phyloP scores from a whole-genome alignment of 2,113 vertebrate species.

The Gadus chalcogrammus region DNA sequence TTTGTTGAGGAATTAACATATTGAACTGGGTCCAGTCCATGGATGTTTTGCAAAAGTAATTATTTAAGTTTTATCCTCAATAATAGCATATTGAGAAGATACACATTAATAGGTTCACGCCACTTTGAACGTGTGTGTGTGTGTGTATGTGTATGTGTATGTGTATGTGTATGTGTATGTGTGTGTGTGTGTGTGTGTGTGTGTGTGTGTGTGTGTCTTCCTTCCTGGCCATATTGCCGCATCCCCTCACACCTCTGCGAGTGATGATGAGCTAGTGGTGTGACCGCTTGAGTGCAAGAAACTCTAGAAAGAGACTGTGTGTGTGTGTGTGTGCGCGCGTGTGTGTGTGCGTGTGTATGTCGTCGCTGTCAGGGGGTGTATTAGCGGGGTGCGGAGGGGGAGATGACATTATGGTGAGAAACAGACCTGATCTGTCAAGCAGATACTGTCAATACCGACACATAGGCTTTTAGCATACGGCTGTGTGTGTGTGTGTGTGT shows the following conservation, averaged over 20 bases:
- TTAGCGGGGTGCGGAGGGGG: constrained; percentile 6
- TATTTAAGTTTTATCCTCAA: no score
- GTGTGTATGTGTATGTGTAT: constrained; percentile 22
- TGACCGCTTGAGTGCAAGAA: constrained; percentile 28
- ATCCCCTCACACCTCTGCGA: constrained; percentile 59
- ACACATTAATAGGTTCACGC: no score
- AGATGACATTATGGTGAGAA: constrained; percentile 38
- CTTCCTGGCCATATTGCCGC: constrained; percentile 59
- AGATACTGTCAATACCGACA: constrained; percentile 25
- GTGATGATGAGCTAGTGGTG: constrained; percentile 41
- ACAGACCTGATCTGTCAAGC: constrained; percentile 47
- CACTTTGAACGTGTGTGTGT: constrained; percentile 37
- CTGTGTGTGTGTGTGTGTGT: background rate
- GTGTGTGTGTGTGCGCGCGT: background rate
- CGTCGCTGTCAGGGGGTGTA: constrained; percentile 11
- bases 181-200: constrained; percentile 46
- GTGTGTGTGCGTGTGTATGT: background rate
- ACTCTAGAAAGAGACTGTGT: background rate
- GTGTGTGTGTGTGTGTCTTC: constrained; percentile 35
- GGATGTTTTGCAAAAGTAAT: no score
- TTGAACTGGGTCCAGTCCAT: no score
- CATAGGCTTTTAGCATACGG: constrained; percentile 11
- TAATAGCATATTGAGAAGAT: background rate
- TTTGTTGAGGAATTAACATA: no score
- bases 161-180: constrained; percentile 25